Base-by-base conservation (phyloP, 2,888 invertebrate genomes). In the Chaetogeoica ovagalla region DNA sequence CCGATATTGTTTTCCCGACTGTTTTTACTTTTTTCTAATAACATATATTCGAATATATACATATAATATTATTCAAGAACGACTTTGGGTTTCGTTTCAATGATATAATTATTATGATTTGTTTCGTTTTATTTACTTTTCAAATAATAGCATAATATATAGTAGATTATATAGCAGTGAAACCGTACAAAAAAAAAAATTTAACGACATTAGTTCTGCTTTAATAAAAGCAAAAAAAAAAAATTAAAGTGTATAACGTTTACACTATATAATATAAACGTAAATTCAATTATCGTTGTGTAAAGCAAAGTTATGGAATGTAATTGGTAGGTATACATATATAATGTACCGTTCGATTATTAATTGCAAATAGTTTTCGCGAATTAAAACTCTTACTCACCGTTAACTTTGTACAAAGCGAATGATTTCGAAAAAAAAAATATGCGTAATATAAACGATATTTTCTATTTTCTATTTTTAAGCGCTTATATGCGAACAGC, bases 171-270 rank as follows among this genome's bases (percentile, higher is more conserved):
- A 48, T 23, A 48, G 17, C 2, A 48, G 72, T 72, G 72, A 72
- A 72, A 72, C 60, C 60, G 72, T 62, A 62, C 60, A 43, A 62
- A 30, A 30, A 30, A 30, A 30, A 30, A 30, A 30, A 30, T 30
- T 48, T 11, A 72, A 62, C 23, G 19, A 3, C 19, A 62, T 72
- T 72, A 62, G 72, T 72, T 72, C 72, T n/a, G n/a, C 43, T 48
- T 48, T 19, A n/a, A 72, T 60, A 30, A 30, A 30, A 30, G n/a
- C n/a, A 43, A 60, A 60, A 43, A 19, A 72, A 60, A 17, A 23
- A 23, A 43, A 9, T 43, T 43, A 43, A 2, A 9, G 11, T 43
- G 43, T 43, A 43, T 43, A 43, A 11, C 11, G 6, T 43, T 11
- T 43, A 43, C 3, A 48, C 3, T 11, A 48, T 13, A 48, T 48